phyloP scores from a whole-genome alignment of 2,113 vertebrate species.

The Dasypus novemcinctus region DNA sequence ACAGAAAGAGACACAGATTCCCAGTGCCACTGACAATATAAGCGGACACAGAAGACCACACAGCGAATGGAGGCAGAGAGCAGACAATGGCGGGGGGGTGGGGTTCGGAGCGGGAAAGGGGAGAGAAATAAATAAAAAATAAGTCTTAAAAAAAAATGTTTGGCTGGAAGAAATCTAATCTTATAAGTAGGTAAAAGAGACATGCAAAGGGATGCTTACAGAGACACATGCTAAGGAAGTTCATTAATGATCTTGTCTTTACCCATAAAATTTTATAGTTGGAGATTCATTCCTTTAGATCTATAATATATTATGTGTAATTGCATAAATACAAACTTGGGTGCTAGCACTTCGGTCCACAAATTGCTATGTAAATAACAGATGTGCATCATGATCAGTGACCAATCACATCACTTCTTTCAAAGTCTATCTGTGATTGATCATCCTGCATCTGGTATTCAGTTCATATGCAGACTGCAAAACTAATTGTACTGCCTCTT shows the following conservation, averaged over 20 bases:
- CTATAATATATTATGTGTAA: neutral
- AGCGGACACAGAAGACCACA: too few relatives aligned
- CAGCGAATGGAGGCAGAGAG: too few relatives aligned
- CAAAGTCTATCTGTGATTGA: neutral
- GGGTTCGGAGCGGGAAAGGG: too few relatives aligned
- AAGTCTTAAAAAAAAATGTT: neutral
- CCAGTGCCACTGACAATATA: too few relatives aligned
- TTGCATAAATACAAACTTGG: neutral
- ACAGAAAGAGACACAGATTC: too few relatives aligned
- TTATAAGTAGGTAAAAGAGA: neutral
- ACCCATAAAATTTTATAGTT: neutral
- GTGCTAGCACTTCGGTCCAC: neutral
- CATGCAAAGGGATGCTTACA: neutral
- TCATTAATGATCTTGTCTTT: neutral
- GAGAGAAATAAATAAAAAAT: too few relatives aligned
- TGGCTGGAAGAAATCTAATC: neutral
- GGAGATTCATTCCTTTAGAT: neutral
- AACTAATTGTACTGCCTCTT: neutral
- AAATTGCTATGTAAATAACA: neutral
- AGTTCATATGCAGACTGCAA: neutral
- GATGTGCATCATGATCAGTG: neutral
- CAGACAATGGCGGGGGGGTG: too few relatives aligned
- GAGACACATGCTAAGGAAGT: neutral
- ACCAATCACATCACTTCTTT: neutral
- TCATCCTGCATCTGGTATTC: neutral